Evolutionary conservation across 2,888 invertebrate genomes (phyloP), one percentile per base, ranked within the genome.

Genomic region (Andrena camellia): DNA sequence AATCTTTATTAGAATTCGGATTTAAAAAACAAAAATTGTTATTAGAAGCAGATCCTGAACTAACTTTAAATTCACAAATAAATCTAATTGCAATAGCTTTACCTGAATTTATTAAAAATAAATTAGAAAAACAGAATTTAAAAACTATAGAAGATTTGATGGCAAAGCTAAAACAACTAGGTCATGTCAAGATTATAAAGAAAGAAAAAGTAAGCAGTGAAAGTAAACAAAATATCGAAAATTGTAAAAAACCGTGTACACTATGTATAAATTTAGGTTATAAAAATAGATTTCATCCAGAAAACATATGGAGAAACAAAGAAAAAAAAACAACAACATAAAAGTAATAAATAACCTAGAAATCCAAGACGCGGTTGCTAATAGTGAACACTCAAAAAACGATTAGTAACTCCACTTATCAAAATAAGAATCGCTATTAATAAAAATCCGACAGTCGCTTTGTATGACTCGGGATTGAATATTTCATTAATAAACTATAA

Each of bases 11-110:
- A 54, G 86, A 89, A 60, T 89, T 80, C 78, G 88, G 86, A 57
- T 60, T 89, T 42, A 88, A 85, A 63, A 89, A 88, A 75, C 72
- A 82, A 78, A 87, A 80, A 50, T 33, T 86, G 60, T 66, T 88
- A 60, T 17, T 88, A 50, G 86, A 88, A 54, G 79, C 72, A 48
- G 84, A 89, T 62, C 75, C 83, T 8, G 73, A 82, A 20, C 57
- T 85, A 66, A 78, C 81, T 1, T 72, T 78, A 54, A 85, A 75
- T 70, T 81, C 85, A 13, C 87, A 85, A 75, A 86, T 86, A 71
- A 85, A 88, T 48, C 60, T 88, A 31, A 86, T 88, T 69, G 84
- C 81, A 68, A 73, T 84, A 33, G 77, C 67, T 26, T 66, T 84
- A 75, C 84, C 87, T 29, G 66, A 84, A 10, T 81, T 71, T 52